These are phyloP conservation scores for Neuroterus valhalla DNA, from an alignment of 1,140 invertebrate genomes.

Conservation along the genomic window DNA sequence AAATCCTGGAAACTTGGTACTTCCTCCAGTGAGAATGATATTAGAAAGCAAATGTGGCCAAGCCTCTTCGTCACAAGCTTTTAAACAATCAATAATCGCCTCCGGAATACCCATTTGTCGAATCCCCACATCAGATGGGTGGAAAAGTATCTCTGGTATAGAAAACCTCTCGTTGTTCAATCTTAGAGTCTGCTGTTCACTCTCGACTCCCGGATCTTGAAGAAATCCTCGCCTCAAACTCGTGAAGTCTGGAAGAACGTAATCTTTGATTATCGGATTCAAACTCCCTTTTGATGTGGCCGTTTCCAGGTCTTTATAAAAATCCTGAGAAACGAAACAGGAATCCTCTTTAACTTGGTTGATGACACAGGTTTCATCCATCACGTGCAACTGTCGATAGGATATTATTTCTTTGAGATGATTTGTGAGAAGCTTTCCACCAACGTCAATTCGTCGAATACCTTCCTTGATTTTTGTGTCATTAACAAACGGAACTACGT, in stretches of 20 bases:
- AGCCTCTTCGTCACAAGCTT: slow-evolving; percentile 84
- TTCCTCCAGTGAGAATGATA: slow-evolving; percentile 95
- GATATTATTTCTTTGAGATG: slow-evolving; percentile 98
- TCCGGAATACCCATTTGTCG: slow-evolving; percentile 96
- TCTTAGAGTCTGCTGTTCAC: slow-evolving; percentile 86
- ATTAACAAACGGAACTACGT: slow-evolving; percentile 95
- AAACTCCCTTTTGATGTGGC: slow-evolving; percentile 80
- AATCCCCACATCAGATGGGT: slow-evolving; percentile 96
- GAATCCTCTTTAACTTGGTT: slow-evolving; percentile 99
- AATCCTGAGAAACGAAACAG: slow-evolving; percentile 94
- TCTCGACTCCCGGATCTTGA: slow-evolving; percentile 77
- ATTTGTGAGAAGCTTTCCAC: slow-evolving; percentile 98
- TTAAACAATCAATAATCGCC: slow-evolving; percentile 86
- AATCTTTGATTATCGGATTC: slow-evolving; percentile 88
- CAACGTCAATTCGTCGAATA: slow-evolving; percentile 92
- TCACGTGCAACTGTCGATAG: slow-evolving; percentile 97
- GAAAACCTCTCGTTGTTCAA: slow-evolving; percentile 95
- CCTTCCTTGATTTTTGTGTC: slow-evolving; percentile 88
- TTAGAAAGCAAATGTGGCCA: slow-evolving; percentile 90
- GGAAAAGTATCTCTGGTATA: slow-evolving; percentile 96
- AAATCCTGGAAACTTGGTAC: slow-evolving; percentile 88
- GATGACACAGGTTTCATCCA: slow-evolving; percentile 99
- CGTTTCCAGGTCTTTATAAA: slow-evolving; percentile 88
- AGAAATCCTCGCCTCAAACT: slow-evolving; percentile 89
- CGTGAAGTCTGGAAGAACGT: slow-evolving; percentile 97